Evolutionary conservation across 1,140 invertebrate genomes (phyloP).

Genomic region (Euura saliciscinereae): DNA sequence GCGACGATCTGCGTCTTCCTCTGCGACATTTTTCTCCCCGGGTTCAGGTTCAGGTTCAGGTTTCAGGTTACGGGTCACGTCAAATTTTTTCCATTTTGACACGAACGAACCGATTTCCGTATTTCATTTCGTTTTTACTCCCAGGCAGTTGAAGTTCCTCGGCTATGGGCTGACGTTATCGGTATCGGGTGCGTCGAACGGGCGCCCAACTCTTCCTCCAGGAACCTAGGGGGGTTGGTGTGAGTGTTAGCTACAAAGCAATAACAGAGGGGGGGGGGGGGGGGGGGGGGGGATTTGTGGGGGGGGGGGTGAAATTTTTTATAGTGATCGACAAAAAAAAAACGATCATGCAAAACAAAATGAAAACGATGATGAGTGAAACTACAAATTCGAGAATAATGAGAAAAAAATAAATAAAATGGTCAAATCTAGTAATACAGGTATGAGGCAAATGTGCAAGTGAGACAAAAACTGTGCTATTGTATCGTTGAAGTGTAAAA

Average conservation of each 20-base stretch:
- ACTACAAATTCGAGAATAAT: not conserved
- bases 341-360: too few relatives aligned
- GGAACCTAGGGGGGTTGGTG: constrained; percentile 50
- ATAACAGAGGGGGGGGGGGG: constrained; percentile 25
- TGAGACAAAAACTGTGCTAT: constrained; percentile 5
- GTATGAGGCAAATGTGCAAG: not conserved
- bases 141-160: not conserved
- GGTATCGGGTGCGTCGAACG: not conserved
- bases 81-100: not conserved
- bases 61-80: not conserved
- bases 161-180: too few relatives aligned
- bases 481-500: not conserved
- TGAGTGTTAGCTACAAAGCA: constrained; percentile 59
- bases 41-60: not conserved
- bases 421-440: too few relatives aligned
- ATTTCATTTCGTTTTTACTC: not conserved
- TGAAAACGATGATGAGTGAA: not conserved
- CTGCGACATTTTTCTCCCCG: too few relatives aligned
- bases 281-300: too few relatives aligned
- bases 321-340: too few relatives aligned
- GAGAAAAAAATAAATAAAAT: not conserved
- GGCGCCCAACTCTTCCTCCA: constrained; percentile 15
- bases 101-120: not conserved
- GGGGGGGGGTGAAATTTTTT: too few relatives aligned
- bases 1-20: too few relatives aligned